Base-by-base conservation (phyloP, 2,797 vertebrate species). In the Microctenopoma stevenorrisi region DNA sequence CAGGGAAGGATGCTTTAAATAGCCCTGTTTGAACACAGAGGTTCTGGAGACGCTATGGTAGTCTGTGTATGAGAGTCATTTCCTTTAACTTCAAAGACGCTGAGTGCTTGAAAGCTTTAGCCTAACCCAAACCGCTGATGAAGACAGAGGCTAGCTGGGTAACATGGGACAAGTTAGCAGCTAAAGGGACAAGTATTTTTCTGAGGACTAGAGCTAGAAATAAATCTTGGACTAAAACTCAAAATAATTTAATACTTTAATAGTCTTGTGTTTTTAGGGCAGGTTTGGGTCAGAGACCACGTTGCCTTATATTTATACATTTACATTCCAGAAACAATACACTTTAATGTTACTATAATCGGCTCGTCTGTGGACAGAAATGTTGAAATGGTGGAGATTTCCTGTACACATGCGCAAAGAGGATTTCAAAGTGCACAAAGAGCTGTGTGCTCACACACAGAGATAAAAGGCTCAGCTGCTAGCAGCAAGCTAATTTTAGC, bases 401-500 rank as follows among this genome's bases (percentile, higher is more conserved):
- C 47, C 1, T 65, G 59, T 60, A 62, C 70, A 59, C 53, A 62
- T 46, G n/a, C 35, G 48, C 25, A 54, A 56, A 37, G 38, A 14
- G 14, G 33, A 48, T 18, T 67, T 74, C 28, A 68, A 37, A 60
- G 62, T 63, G 46, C 57, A 63, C 18, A 46, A 4, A 15, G 35
- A 73, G 52, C 64, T 18, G 54, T 42, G 55, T 10, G 40, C 65
- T 35, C 11, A 7, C 60, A 58, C 51, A 61, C 16, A 3, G 16
- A 72, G 64, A 86, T 74, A 44, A 90, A 88, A 88, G 81, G 67
- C 53, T 43, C 4, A 16, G 66, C 61, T 64, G 70, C 64, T 64
- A 68, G 58, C 56, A 51, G 50, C 37, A 18, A 49, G 82, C 84
- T 93, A 88, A 92, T 84, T 91, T 87, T 86, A 93, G 74, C 81